These are phyloP conservation scores for Aleiodes testaceus DNA, from an alignment of 2,888 invertebrate genomes.

Conservation along the genomic window DNA sequence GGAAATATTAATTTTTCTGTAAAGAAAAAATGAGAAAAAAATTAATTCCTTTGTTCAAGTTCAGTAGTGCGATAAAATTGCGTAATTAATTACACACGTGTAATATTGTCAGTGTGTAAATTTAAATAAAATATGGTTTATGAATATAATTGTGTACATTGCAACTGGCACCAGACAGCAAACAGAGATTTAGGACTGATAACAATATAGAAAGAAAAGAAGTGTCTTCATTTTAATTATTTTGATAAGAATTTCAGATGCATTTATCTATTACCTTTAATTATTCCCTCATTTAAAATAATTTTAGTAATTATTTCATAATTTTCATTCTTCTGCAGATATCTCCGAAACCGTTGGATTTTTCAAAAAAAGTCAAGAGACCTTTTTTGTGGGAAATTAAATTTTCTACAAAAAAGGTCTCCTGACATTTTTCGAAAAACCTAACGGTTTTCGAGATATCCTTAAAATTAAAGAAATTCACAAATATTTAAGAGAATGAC, in stretches of 20 bases:
- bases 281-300: neutral
- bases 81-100: constrained; percentile 23
- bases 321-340: no score
- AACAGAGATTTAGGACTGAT: constrained; percentile 56
- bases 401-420: no score
- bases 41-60: constrained; percentile 18
- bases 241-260: constrained; percentile 11
- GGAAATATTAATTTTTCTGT: constrained; percentile 16
- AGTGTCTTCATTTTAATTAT: constrained; percentile 11
- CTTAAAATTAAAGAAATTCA: no score
- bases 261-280: neutral
- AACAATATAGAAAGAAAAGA: constrained; percentile 32
- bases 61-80: constrained; percentile 18
- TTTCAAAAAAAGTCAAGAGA: no score
- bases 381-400: no score
- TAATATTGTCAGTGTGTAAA: constrained; percentile 20
- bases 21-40: constrained; percentile 11
- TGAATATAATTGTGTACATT: constrained; percentile 31
- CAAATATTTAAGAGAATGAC: no score
- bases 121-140: constrained; percentile 16
- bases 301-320: no score
- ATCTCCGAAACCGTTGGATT: no score
- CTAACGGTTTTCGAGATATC: no score
- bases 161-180: constrained; percentile 57
- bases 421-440: no score